Percentiles rank a stretch among this genome's conserved stretches.
These are phyloP conservation scores for Trichopria drosophilae DNA, from an alignment of 2,888 invertebrate species.

Conservation along the genomic window DNA sequence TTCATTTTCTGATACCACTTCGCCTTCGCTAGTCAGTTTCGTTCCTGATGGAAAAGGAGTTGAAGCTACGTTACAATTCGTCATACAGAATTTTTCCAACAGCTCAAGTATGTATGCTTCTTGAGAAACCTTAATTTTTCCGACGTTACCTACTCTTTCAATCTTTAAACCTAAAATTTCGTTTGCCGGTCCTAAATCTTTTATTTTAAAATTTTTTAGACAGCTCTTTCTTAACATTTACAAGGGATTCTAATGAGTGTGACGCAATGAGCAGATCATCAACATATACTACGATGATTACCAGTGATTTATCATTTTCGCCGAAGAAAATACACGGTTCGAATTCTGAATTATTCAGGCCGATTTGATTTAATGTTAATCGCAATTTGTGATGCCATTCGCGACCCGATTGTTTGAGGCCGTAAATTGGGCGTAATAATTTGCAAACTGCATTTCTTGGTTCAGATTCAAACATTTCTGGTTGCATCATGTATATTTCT, in stretches of 20 bases:
- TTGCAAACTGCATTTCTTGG: background rate
- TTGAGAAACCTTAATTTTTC: no score
- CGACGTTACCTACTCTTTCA: no score
- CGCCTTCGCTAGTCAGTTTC: no score
- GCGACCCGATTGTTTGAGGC: slow-evolving; percentile 4
- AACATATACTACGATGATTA: slow-evolving; percentile 6
- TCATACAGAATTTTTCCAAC: no score
- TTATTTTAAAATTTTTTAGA: slow-evolving; percentile 13
- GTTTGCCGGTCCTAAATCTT: slow-evolving; percentile 19
- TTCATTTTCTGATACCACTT: no score
- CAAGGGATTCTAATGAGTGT: slow-evolving; percentile 6
- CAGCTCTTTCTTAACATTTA: slow-evolving; percentile 10
- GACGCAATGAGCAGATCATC: slow-evolving; percentile 9
- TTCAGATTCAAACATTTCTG: slow-evolving; percentile 1
- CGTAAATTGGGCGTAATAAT: slow-evolving; percentile 4
- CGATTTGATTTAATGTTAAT: background rate
- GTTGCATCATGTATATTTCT: slow-evolving; percentile 7
- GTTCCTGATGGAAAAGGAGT: no score
- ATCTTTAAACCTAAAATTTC: slow-evolving; percentile 20
- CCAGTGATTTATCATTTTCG: background rate
- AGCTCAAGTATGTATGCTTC: no score
- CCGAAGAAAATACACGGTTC: slow-evolving; percentile 5
- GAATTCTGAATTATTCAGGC: background rate
- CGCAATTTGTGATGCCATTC: slow-evolving; percentile 1
- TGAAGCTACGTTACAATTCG: no score